Evolutionary conservation across 23 tunicate genomes (phyloP).

Genomic region (Botrylloides violaceus): DNA sequence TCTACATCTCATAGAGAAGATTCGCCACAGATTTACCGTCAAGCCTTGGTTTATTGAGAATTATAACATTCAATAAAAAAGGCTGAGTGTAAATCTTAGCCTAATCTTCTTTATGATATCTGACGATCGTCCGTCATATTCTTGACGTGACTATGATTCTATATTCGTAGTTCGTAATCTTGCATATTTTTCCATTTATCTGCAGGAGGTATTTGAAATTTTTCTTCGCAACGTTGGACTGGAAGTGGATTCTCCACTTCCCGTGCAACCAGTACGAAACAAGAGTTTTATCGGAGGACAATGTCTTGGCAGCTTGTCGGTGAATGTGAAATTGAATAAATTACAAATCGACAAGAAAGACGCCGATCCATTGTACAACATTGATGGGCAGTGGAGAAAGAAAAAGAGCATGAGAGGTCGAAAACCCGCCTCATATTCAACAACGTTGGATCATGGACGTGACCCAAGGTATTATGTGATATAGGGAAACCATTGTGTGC

Average conservation of each 20-base stretch:
- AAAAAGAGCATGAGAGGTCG: conserved; percentile 17
- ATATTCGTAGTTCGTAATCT: too few species aligned
- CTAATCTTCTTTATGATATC: too few species aligned
- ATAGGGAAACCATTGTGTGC: neutral
- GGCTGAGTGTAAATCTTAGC: too few species aligned
- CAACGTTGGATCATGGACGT: neutral
- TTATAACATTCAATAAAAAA: too few species aligned
- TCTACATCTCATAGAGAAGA: too few species aligned
- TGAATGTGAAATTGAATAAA: conserved; percentile 13
- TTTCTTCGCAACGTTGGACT: conserved; percentile 29
- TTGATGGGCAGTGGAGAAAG: conserved; percentile 18
- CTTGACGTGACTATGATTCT: too few species aligned
- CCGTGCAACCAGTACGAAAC: neutral
- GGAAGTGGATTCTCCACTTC: conserved; percentile 2
- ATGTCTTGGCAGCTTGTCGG: conserved; percentile 37
- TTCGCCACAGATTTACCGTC: too few species aligned
- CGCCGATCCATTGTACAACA: conserved; percentile 43
- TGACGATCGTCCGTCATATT: too few species aligned
- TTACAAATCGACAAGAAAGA: conserved; percentile 64
- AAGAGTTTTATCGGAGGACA: conserved; percentile 18
- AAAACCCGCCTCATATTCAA: conserved; percentile 9
- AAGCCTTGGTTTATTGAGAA: too few species aligned
- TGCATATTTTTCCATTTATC: neutral
- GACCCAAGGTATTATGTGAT: conserved; percentile 2
- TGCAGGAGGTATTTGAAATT: conserved; percentile 30